These are phyloP conservation scores for Emmelina monodactyla DNA, from an alignment of 2,888 invertebrate genomes.

Conservation along the genomic window DNA sequence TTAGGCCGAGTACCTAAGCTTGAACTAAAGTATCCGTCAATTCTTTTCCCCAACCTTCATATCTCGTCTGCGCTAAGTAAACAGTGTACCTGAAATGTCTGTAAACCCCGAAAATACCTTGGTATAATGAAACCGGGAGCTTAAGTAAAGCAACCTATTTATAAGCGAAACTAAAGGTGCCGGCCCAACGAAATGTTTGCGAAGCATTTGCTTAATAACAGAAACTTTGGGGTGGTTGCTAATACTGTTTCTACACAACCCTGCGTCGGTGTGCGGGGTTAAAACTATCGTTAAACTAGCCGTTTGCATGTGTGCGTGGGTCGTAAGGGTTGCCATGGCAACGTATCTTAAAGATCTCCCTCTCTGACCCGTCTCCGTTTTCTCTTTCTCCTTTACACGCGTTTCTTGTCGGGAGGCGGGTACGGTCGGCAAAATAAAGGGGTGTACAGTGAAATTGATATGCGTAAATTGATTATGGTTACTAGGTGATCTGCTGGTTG, in stretches of 20 bases:
- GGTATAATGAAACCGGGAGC: background rate
- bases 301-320: constrained; percentile 33
- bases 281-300: constrained; percentile 21
- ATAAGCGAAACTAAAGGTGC: constrained; percentile 54
- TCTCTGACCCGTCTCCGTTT: constrained; percentile 59
- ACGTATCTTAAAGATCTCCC: constrained; percentile 66
- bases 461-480: background rate
- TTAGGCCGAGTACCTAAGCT: too few species aligned
- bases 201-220: constrained; percentile 66
- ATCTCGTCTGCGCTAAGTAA: too few species aligned
- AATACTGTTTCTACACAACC: constrained; percentile 40
- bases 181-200: constrained; percentile 63
- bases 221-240: constrained; percentile 59
- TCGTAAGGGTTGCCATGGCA: constrained; percentile 50
- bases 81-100: too few species aligned
- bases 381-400: constrained; percentile 63
- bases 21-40: too few species aligned
- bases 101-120: too few species aligned
- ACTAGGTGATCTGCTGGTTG: too few species aligned
- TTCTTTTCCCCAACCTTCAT: too few species aligned
- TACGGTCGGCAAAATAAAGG: constrained; percentile 32
- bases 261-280: constrained; percentile 25
- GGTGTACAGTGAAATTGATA: background rate
- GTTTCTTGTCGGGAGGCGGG: constrained; percentile 62
- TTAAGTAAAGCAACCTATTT: constrained; percentile 41